phyloP scores from a whole-genome alignment of 2,113 vertebrate genomes.

The Pholis gunnellus region DNA sequence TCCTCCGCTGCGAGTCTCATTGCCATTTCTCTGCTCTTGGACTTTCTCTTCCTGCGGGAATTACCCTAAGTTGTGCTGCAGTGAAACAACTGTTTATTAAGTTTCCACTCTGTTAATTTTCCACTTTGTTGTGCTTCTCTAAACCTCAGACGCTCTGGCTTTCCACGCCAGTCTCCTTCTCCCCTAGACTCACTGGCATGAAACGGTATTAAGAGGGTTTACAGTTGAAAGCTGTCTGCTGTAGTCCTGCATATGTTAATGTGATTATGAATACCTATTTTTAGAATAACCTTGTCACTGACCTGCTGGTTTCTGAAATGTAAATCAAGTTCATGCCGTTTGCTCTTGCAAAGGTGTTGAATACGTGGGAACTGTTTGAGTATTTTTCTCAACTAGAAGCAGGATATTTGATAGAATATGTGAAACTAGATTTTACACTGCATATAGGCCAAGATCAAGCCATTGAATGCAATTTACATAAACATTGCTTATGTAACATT shows the following conservation, averaged over 20 bases:
- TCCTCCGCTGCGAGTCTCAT: constrained; percentile 45
- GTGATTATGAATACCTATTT: constrained; percentile 72
- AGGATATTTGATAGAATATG: not conserved
- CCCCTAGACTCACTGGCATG: constrained; percentile 54
- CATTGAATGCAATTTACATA: not conserved
- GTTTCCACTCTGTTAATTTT: constrained; percentile 81
- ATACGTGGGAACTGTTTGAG: not conserved
- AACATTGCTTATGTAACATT: constrained; percentile 15
- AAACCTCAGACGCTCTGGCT: constrained; percentile 46
- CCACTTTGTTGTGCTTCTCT: constrained; percentile 77
- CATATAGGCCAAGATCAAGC: not conserved
- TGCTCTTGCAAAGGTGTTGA: constrained; percentile 18
- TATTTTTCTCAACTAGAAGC: constrained; percentile 6
- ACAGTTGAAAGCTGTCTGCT: constrained; percentile 68
- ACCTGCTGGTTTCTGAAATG: constrained; percentile 63
- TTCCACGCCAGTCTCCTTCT: constrained; percentile 22
- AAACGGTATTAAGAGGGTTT: constrained; percentile 69
- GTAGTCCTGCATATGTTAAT: constrained; percentile 63
- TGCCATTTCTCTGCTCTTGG: constrained; percentile 69
- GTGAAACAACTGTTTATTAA: constrained; percentile 78
- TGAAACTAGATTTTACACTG: not conserved
- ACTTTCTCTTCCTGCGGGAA: constrained; percentile 78
- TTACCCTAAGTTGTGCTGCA: constrained; percentile 61
- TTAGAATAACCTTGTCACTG: constrained; percentile 70
- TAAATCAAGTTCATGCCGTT: constrained; percentile 62